A percentile compares a stretch with the other conserved stretches of the same genome.
phyloP scores from a whole-genome alignment of 2,888 invertebrate genomes.

The Himalopsyche kuldschensis region DNA sequence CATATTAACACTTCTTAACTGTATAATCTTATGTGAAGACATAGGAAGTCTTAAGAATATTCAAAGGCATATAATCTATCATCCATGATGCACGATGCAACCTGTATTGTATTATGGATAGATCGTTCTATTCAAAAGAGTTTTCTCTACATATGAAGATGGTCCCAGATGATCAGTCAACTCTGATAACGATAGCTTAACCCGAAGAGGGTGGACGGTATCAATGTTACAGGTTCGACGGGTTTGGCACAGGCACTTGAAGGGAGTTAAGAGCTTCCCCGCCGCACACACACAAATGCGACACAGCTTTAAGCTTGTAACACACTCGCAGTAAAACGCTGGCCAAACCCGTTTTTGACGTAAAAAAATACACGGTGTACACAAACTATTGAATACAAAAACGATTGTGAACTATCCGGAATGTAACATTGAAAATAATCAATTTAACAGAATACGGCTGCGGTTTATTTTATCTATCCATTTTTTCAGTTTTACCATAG shows the following conservation, averaged over 20 bases:
- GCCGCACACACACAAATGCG: background rate
- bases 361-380: background rate
- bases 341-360: conserved; percentile 9
- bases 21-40: background rate
- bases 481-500: no score
- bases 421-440: no score
- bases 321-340: conserved; percentile 13
- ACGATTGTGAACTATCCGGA: no score
- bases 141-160: background rate
- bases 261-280: background rate
- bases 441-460: no score
- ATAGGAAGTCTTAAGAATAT: background rate
- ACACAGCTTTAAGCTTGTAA: conserved; percentile 8
- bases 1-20: no score
- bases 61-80: background rate
- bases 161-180: background rate
- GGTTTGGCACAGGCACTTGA: background rate
- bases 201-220: background rate
- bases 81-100: background rate
- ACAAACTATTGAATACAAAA: background rate
- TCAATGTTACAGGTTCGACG: background rate
- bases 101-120: background rate
- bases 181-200: background rate
- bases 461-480: no score
- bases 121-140: background rate